Conservation (phyloP, 2,888 invertebrate species). For the Synergus itoensis region DNA sequence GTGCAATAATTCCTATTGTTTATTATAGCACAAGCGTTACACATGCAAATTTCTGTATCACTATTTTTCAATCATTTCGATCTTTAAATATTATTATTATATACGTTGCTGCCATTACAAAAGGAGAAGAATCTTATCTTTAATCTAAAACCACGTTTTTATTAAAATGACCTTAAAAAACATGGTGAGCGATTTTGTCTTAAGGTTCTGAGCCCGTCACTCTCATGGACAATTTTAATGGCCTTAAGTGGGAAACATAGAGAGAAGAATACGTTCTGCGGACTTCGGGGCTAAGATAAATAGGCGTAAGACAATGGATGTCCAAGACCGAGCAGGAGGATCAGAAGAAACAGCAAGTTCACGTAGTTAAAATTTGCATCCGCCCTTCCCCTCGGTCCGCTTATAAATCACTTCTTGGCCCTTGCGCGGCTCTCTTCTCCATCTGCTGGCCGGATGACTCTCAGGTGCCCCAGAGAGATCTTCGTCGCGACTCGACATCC, state of each 20-base stretch:
- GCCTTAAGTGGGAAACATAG: constrained; percentile 4
- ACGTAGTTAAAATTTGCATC: constrained; percentile 74
- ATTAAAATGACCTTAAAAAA: background rate
- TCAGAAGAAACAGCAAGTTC: constrained; percentile 65
- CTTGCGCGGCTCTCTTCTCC: constrained; percentile 47
- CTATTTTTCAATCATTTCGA: background rate
- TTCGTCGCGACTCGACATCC: background rate
- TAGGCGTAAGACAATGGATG: constrained; percentile 72
- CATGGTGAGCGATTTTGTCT: background rate
- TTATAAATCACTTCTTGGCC: constrained; percentile 71
- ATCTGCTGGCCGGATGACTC: background rate
- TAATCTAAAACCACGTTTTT: background rate
- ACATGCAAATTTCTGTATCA: background rate
- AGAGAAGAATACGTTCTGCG: background rate
- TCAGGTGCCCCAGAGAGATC: constrained; percentile 43
- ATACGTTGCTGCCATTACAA: too few species aligned
- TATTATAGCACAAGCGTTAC: background rate
- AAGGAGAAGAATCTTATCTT: too few species aligned
- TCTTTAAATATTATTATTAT: too few species aligned
- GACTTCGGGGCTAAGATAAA: constrained; percentile 65
- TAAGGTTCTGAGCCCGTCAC: background rate
- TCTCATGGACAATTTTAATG: background rate
- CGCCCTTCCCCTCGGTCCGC: constrained; percentile 65
- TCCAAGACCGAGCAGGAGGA: constrained; percentile 56
- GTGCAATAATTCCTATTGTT: background rate